Evolutionary conservation across 2,888 invertebrate species (phyloP), one percentile per base, ranked within the genome.

Genomic region (Plusia festucae): DNA sequence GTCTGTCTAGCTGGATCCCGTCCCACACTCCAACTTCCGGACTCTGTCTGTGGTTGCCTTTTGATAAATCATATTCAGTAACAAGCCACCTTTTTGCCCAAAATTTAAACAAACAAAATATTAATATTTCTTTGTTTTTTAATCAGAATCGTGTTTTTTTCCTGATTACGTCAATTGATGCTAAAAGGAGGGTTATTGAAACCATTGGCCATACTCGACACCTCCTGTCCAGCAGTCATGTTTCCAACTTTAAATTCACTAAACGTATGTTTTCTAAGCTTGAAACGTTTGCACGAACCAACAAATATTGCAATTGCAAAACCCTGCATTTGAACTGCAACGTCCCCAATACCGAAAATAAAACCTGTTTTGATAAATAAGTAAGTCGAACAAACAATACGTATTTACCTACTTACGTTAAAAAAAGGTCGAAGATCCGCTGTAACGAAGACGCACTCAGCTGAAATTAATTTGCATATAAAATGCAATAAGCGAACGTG

Each of bases 401-500:
- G 40, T 13, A 59, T 54, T 59, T 53, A 64, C 3, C 22, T 55
- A 46, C 6, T 7, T 60, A 58, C 30, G n/a, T 60, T 34, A 13
- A 52, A 58, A 60, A 40, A 49, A 64, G 60, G 30, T 63, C 20
- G 22, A 63, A 67, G 34, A 66, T 66, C 18, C 54, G 27, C 5
- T 6, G 22, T 32, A 68, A 49, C 18, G 54, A 20, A 73, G 64
- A 60, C 46, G 56, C 55, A 13, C 30, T 46, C 22, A 40, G 34
- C 55, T 64, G 18, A 78, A 81, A 73, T 80, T 78, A 68, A 91
- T 91, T 91, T 89, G 85, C 90, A 90, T 91, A 88, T 89, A 88
- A 89, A 91, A 90, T 85, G 86, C 88, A 91, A 89, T 88, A 87
- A 87, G 83, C 75, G 81, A 86, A 83, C 85, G 83, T 82, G 80